A percentile compares a stretch with the other conserved stretches of the same genome.
phyloP scores from a whole-genome alignment of 1,140 invertebrate species.

The Parapsyche elsis region DNA sequence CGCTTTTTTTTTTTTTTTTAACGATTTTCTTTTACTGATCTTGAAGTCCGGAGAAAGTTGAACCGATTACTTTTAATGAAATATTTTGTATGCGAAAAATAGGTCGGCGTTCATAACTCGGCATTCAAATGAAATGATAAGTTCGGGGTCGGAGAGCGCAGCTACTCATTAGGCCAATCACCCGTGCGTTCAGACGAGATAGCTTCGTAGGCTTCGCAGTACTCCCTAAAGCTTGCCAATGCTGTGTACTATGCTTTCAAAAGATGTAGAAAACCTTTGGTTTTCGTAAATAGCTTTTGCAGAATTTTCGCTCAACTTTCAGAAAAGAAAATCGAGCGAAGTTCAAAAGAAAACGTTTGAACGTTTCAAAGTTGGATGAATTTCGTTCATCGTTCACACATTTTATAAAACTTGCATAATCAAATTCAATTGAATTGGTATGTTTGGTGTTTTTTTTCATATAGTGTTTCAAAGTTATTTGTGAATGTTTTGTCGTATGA shows the following conservation, averaged over 20 bases:
- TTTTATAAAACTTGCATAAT: too few relatives aligned
- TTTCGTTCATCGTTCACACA: too few relatives aligned
- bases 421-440: too few relatives aligned
- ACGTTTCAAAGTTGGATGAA: too few relatives aligned
- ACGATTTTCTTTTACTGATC: neutral
- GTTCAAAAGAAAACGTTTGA: too few relatives aligned
- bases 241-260: neutral
- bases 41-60: neutral
- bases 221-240: neutral
- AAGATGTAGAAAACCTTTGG: neutral
- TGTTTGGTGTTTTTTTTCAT: too few relatives aligned
- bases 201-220: constrained; percentile 26
- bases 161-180: constrained; percentile 49
- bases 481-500: neutral
- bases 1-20: neutral
- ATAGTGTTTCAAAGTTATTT: too few relatives aligned
- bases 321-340: neutral
- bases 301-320: neutral
- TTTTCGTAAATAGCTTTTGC: neutral
- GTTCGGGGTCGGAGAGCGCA: constrained; percentile 1
- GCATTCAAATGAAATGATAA: constrained; percentile 49
- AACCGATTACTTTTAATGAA: constrained; percentile 26
- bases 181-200: constrained; percentile 45
- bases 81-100: constrained; percentile 52
- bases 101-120: constrained; percentile 43